Evolutionary conservation across 2,888 invertebrate genomes (phyloP).

Genomic region (Drosophila imparisetae): DNA sequence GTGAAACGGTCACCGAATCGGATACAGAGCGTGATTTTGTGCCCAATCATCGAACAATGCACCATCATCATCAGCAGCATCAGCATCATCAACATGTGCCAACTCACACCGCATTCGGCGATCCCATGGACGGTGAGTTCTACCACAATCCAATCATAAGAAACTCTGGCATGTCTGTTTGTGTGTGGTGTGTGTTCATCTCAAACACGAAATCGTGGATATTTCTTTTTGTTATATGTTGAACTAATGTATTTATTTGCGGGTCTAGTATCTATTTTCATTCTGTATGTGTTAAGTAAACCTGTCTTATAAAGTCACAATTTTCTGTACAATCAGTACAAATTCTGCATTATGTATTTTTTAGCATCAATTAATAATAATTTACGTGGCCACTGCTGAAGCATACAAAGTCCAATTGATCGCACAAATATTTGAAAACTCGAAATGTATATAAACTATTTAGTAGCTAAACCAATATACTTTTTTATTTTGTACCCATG

Average conservation of each 20-base stretch:
- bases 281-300: neutral
- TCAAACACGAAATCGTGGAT: constrained; percentile 26
- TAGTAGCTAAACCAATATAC: constrained; percentile 25
- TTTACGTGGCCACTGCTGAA: constrained; percentile 12
- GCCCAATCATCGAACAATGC: constrained; percentile 64
- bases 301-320: neutral
- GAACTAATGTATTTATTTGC: neutral
- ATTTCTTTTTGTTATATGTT: neutral
- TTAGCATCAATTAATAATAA: constrained; percentile 8
- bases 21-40: constrained; percentile 81
- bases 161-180: neutral
- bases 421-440: constrained; percentile 5
- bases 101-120: constrained; percentile 84
- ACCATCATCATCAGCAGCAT: constrained; percentile 60
- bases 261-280: constrained; percentile 9
- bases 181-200: constrained; percentile 25
- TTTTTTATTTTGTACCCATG: constrained; percentile 40
- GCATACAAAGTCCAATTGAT: constrained; percentile 3
- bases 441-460: constrained; percentile 22
- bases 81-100: constrained; percentile 79
- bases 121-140: constrained; percentile 78
- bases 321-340: neutral
- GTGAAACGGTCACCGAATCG: constrained; percentile 75
- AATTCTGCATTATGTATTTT: neutral
- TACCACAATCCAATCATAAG: neutral